These are phyloP conservation scores for Aphis craccivora DNA, from an alignment of 1,140 invertebrate species.

Conservation along the genomic window DNA sequence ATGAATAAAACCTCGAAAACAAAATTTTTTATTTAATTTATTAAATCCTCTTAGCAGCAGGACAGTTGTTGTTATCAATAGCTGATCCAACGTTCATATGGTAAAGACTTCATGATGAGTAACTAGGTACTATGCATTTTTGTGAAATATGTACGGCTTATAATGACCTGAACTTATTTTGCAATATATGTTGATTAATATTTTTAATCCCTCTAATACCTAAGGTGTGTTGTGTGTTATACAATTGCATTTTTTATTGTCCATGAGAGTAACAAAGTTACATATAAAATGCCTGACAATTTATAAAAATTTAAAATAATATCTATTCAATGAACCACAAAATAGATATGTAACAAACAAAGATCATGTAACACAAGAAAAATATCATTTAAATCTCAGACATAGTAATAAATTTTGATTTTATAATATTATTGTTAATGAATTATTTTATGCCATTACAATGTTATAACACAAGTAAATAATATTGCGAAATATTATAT, in stretches of 20 bases:
- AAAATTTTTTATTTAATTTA: background rate
- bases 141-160: background rate
- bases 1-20: background rate
- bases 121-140: background rate
- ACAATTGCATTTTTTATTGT: too few relatives aligned
- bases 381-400: background rate
- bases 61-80: background rate
- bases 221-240: too few relatives aligned
- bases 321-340: background rate
- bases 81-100: too few relatives aligned
- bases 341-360: background rate
- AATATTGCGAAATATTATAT: background rate
- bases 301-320: background rate
- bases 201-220: too few relatives aligned
- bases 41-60: background rate
- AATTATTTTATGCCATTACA: background rate
- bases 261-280: background rate
- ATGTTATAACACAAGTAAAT: background rate
- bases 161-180: background rate
- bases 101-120: too few relatives aligned
- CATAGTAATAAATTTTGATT: background rate
- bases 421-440: background rate
- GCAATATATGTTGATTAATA: background rate
- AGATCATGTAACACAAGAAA: background rate
- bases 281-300: background rate